Evolutionary conservation across 1,140 invertebrate genomes (phyloP), one percentile per base, ranked within the genome.

Genomic region (Caenorhabditis remanei): DNA sequence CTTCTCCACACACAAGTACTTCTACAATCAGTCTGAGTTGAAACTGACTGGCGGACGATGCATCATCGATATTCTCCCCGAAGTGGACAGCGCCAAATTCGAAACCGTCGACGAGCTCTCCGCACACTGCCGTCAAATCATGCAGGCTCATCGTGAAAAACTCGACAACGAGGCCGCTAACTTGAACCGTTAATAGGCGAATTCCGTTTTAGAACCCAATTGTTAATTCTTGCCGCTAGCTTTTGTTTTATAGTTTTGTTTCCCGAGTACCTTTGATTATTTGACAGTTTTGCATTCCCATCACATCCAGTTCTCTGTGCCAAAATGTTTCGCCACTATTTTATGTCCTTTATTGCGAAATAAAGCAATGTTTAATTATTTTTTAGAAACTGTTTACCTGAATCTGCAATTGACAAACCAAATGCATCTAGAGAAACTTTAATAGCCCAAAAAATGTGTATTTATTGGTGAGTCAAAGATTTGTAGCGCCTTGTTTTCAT

Each of bases 1-100:
- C 43, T 89, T 89, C 61, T 89, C 88, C 5, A 40, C 88, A 2
- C 86, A 89, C 63, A 89, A 87, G 63, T 83, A 21, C 53, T 89
- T 89, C 55, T 89, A 89, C 75, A 85, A 65, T 46, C 55, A 48
- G 71, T 21, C 82, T 13, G 56, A 61, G 21, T n/a, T 58, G 41
- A n/a, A 32, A 6, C 19, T 56, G 21, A 58, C 82, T 6, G 53
- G 41, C 5, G 88, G 88, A 21, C 8, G 61, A 21, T 88, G 90
- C 46, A 55, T 89, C 32, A 67, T 87, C 32, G 88, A 89, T 13
- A 46, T 87, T 41, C 56, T 89, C 19, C 84, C 84, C 16, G 87
- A 89, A 48, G 87, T 89, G 16, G 88, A 89, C 24, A 41, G 43
- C 13, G 55, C 41, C 14, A 67, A 89, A 21, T 89, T 87, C 55